Percentiles rank a stretch among this genome's conserved stretches.
Conservation (phyloP, 2,888 invertebrate genomes). For the Cosmia pyralina region DNA sequence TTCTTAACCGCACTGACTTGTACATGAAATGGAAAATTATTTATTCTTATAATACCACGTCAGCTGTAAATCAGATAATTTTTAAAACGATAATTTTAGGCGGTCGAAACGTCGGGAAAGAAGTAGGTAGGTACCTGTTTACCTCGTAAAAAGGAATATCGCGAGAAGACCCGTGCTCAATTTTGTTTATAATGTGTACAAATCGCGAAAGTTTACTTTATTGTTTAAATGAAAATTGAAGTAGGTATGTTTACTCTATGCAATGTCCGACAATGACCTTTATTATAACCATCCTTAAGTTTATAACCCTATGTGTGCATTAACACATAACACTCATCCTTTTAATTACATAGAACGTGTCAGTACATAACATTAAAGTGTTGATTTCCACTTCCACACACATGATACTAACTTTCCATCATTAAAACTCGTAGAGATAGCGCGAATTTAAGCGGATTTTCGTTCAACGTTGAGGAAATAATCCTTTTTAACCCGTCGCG, state of each 20-base stretch:
- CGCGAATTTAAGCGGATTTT: constrained; percentile 14
- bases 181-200: too few relatives aligned
- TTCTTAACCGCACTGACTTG: not conserved
- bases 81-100: too few relatives aligned
- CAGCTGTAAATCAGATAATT: too few relatives aligned
- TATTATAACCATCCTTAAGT: not conserved
- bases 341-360: constrained; percentile 33
- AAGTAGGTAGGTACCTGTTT: too few relatives aligned
- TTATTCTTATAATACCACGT: too few relatives aligned
- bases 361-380: constrained; percentile 28
- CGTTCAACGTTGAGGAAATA: not conserved
- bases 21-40: not conserved
- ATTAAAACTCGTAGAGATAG: constrained; percentile 24
- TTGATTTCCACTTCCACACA: constrained; percentile 3
- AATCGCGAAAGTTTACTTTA: too few relatives aligned
- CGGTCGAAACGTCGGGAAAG: too few relatives aligned
- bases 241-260: too few relatives aligned
- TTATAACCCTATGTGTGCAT: not conserved
- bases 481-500: too few relatives aligned
- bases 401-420: constrained; percentile 3
- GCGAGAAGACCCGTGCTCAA: too few relatives aligned
- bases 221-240: too few relatives aligned
- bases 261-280: constrained; percentile 9
- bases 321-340: not conserved
- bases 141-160: too few relatives aligned